Conservation (phyloP, 2,888 invertebrate genomes). For the Coremacera marginata region DNA sequence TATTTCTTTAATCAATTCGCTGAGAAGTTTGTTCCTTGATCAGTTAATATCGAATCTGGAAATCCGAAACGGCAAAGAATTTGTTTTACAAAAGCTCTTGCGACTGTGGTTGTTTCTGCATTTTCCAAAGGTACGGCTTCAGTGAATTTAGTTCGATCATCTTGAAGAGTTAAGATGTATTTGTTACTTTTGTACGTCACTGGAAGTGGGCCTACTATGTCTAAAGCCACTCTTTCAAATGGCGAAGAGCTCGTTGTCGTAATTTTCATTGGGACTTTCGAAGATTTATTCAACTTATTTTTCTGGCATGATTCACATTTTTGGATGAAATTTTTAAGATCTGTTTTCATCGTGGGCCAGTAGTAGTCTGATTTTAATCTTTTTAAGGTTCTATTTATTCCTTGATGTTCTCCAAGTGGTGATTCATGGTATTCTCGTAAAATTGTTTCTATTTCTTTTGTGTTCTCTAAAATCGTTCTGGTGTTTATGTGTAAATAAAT, state of each 20-base stretch:
- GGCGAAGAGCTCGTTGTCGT: background rate
- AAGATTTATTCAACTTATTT: background rate
- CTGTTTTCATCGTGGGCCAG: background rate
- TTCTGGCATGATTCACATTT: constrained; percentile 10
- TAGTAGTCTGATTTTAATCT: background rate
- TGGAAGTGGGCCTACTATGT: too few relatives aligned
- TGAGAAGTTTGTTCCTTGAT: background rate
- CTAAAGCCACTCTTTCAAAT: background rate
- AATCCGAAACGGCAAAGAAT: background rate
- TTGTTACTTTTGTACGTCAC: too few relatives aligned
- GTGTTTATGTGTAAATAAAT: background rate
- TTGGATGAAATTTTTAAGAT: background rate
- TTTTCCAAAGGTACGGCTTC: too few relatives aligned
- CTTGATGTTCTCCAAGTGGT: background rate
- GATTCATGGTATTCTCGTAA: background rate
- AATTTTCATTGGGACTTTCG: background rate
- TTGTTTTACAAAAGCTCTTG: background rate
- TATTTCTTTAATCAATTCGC: background rate
- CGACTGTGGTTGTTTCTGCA: too few relatives aligned
- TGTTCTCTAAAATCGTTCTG: background rate
- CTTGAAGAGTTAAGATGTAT: too few relatives aligned
- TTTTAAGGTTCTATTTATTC: background rate
- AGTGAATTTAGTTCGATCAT: too few relatives aligned
- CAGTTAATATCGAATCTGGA: too few relatives aligned
- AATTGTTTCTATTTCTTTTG: background rate